These are phyloP conservation scores for Platypus cylindrus DNA, from an alignment of 2,888 invertebrate genomes.

Conservation along the genomic window DNA sequence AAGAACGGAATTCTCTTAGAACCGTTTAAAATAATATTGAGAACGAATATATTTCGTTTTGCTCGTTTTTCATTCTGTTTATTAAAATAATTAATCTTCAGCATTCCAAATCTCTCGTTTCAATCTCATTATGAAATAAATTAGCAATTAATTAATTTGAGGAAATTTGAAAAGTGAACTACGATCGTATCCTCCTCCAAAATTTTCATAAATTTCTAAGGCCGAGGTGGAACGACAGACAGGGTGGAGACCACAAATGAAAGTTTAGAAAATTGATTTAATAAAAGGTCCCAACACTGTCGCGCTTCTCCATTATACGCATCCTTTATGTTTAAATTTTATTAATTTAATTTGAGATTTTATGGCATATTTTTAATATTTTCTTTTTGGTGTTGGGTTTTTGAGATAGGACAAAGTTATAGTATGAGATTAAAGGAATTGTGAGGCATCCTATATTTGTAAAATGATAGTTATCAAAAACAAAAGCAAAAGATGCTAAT, in stretches of 20 bases:
- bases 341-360: slow-evolving; percentile 7
- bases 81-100: too few relatives aligned
- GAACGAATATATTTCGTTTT: too few relatives aligned
- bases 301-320: slow-evolving; percentile 22
- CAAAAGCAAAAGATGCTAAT: slow-evolving; percentile 4
- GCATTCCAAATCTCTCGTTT: too few relatives aligned
- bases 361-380: slow-evolving; percentile 7
- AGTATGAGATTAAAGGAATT: slow-evolving; percentile 32
- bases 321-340: slow-evolving; percentile 19
- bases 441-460: slow-evolving; percentile 25
- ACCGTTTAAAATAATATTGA: too few relatives aligned
- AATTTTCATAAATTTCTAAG: slow-evolving; percentile 26
- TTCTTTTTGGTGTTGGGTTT: slow-evolving; percentile 5
- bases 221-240: slow-evolving; percentile 30
- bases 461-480: neutral
- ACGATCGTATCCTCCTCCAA: slow-evolving; percentile 37
- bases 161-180: slow-evolving; percentile 16
- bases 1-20: too few relatives aligned
- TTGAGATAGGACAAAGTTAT: slow-evolving; percentile 34
- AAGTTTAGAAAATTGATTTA: neutral
- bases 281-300: slow-evolving; percentile 22
- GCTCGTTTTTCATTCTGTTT: too few relatives aligned
- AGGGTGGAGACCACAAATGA: slow-evolving; percentile 17
- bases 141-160: too few relatives aligned
- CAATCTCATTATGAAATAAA: too few relatives aligned